Percentiles rank a stretch among this genome's conserved stretches.
These are phyloP conservation scores for Rhimphoctona megacephalus DNA, from an alignment of 2,888 invertebrate genomes.

Conservation along the genomic window DNA sequence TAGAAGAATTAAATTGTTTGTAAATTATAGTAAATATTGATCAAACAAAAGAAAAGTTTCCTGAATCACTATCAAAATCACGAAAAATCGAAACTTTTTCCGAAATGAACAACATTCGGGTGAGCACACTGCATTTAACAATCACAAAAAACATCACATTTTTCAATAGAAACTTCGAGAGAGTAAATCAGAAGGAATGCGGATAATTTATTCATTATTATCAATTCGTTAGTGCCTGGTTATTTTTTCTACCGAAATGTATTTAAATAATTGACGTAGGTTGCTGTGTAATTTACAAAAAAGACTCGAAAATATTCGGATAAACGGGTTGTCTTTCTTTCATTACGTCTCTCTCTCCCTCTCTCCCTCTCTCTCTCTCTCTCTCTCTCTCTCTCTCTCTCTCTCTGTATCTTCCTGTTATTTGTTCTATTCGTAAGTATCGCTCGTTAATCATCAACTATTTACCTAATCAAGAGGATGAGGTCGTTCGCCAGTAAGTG, in stretches of 20 bases:
- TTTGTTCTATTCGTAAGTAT: constrained; percentile 60
- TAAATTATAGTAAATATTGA: too few species aligned
- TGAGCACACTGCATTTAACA: constrained; percentile 6
- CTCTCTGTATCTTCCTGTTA: too few species aligned
- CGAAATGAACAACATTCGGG: neutral
- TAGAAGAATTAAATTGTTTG: too few species aligned
- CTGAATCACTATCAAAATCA: neutral
- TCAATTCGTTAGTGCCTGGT: constrained; percentile 17
- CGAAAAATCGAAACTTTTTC: neutral
- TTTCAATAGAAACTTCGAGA: constrained; percentile 5
- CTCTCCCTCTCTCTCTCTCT: neutral
- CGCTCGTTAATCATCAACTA: constrained; percentile 57
- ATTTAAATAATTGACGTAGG: constrained; percentile 31
- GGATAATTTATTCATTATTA: constrained; percentile 14
- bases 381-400: constrained; percentile 20
- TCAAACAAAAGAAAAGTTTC: neutral
- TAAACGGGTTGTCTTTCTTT: constrained; percentile 50
- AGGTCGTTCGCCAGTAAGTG: constrained; percentile 24
- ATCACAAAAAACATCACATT: constrained; percentile 6
- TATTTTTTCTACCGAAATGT: neutral
- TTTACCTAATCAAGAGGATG: constrained; percentile 56
- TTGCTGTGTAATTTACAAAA: constrained; percentile 26
- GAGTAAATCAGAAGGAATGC: neutral
- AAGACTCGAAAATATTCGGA: constrained; percentile 55
- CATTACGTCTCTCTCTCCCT: constrained; percentile 19